Conservation (phyloP, 2,797 vertebrate genomes). For the Poliocrania exsul region DNA sequence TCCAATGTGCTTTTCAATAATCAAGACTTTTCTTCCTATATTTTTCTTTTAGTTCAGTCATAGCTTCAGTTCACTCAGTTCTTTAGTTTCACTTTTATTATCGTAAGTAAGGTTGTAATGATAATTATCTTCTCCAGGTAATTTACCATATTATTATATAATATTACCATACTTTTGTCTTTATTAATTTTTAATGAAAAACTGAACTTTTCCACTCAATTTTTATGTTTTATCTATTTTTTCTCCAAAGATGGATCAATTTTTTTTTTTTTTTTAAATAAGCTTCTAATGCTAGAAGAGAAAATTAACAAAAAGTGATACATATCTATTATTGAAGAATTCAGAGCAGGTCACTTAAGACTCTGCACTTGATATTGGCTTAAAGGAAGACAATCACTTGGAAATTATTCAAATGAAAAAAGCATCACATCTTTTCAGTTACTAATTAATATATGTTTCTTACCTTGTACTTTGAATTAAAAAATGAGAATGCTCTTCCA, state of each 20-base stretch:
- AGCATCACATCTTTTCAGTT: not conserved
- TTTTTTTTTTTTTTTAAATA: rapidly evolving
- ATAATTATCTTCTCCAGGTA: not conserved
- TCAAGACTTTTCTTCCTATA: not conserved
- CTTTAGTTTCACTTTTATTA: not conserved
- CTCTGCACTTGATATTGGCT: not conserved
- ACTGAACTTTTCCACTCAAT: not conserved
- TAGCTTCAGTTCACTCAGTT: not conserved
- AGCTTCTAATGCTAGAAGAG: not conserved
- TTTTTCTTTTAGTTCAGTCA: not conserved
- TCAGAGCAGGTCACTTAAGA: not conserved
- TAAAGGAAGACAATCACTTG: not conserved
- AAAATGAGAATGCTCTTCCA: not conserved
- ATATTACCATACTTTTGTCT: not conserved
- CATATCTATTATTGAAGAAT: not conserved
- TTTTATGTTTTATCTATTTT: not conserved
- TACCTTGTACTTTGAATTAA: not conserved
- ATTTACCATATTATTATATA: not conserved
- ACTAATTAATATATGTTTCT: not conserved
- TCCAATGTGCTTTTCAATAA: rapidly evolving
- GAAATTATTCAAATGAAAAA: not conserved
- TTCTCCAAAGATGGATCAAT: not conserved
- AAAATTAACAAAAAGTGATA: not conserved
- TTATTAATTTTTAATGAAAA: not conserved
- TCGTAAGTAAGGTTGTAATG: not conserved